Base-by-base conservation (phyloP, 2,797 vertebrate genomes). In the Rhinatrema bivittatum region DNA sequence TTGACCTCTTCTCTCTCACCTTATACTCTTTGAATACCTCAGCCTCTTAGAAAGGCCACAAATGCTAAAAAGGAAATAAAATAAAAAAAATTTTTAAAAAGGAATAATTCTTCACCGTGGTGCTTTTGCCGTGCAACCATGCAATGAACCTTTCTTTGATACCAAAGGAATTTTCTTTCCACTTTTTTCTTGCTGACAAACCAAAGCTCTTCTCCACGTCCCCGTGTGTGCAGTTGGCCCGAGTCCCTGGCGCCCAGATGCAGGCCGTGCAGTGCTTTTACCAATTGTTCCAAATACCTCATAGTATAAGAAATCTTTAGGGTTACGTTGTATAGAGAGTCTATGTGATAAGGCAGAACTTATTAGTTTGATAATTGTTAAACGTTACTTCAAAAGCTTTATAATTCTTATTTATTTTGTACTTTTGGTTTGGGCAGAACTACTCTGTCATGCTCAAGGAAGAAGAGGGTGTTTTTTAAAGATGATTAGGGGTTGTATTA, bases 21-120 rank as follows among this genome's bases (percentile, higher is more conserved):
- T 88, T 93, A 85, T 91, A 89, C 88, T 94, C 86, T 93, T 88
- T 87, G 91, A 97, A 95, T 97, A 99, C 94, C 96, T 99, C 96
- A 99, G 95, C 93, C 94, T 97, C 81, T 78, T 91, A 84, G 85
- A 92, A 93, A 86, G 93, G 94, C 91, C 91, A 89, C 88, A 80
- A 86, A 89, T 82, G 79, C 87, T 88, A 88, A 88, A n/a, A n/a
- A n/a, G n/a, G n/a, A n/a, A n/a, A n/a, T n/a, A n/a, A n/a, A 68
- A 71, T 50, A 63, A 48, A 60, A 71, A 62, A 86, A 86, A 72
- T 53, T 62, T 49, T 53, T 68, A 65, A 84, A 85, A 93, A 87
- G 72, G 75, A 90, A 85, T 87, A 84, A 80, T 72, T 86, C 74
- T 86, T 89, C 91, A 93, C 89, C 87, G 83, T 91, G 93, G 91